These are phyloP conservation scores for Agrochola litura DNA, from an alignment of 2,888 invertebrate species.

Conservation along the genomic window DNA sequence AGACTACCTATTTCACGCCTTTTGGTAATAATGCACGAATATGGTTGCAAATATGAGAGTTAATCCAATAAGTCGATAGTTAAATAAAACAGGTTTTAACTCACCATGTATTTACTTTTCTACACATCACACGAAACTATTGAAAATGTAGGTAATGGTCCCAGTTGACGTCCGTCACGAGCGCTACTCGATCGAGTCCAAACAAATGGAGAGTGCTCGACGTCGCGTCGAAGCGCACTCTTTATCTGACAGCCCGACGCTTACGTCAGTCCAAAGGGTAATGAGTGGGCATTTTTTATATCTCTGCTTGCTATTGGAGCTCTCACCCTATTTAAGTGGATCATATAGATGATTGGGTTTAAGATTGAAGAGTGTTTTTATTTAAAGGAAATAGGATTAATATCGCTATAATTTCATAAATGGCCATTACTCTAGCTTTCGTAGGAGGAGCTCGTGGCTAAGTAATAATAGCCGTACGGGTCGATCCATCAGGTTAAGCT, in stretches of 20 bases:
- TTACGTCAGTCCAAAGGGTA: constrained; percentile 66
- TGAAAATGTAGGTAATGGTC: constrained; percentile 52
- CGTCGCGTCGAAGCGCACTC: constrained; percentile 57
- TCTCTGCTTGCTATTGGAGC: constrained; percentile 42
- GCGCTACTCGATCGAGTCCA: constrained; percentile 66
- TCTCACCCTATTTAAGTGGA: constrained; percentile 31
- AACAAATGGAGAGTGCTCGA: constrained; percentile 74
- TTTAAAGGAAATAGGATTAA: not conserved
- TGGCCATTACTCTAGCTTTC: no score
- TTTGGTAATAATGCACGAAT: not conserved
- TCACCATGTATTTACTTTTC: not conserved
- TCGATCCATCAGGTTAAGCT: no score
- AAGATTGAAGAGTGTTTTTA: constrained; percentile 11
- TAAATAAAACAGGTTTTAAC: not conserved
- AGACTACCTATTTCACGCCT: not conserved
- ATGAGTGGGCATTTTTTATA: constrained; percentile 61
- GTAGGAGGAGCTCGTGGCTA: no score
- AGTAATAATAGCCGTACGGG: no score
- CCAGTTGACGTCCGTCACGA: constrained; percentile 57
- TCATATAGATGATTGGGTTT: constrained; percentile 13
- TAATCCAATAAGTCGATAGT: not conserved
- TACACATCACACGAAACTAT: constrained; percentile 9
- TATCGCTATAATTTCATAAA: no score
- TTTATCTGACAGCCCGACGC: constrained; percentile 67
- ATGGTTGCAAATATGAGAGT: not conserved